These are phyloP conservation scores for Notarius quadriscutis DNA, from an alignment of 2,113 vertebrate species.

Conservation along the genomic window DNA sequence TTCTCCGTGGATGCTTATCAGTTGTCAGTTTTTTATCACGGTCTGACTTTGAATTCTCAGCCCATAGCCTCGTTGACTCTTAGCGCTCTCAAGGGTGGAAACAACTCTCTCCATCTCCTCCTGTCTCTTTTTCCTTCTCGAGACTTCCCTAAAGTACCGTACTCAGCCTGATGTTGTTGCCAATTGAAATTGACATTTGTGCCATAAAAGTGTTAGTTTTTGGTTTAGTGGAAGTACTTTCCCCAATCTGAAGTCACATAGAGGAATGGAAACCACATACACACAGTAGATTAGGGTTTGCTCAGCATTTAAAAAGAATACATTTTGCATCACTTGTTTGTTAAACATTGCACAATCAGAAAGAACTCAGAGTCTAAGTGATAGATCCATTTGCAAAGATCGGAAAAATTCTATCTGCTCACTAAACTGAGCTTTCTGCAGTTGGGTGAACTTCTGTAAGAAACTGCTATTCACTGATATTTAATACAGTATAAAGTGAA, in stretches of 20 bases:
- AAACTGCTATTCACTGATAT: background rate
- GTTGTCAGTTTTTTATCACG: constrained; percentile 21
- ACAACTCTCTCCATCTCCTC: constrained; percentile 7
- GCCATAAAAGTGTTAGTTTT: background rate
- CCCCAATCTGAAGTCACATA: background rate
- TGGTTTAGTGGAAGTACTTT: background rate
- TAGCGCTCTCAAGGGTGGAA: constrained; percentile 1
- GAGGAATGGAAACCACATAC: background rate
- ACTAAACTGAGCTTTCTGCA: background rate
- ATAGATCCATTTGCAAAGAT: background rate
- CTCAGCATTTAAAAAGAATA: background rate
- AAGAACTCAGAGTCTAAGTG: background rate
- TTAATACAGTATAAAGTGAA: background rate
- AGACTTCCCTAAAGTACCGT: constrained; percentile 7
- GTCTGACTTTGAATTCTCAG: constrained; percentile 21
- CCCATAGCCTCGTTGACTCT: background rate
- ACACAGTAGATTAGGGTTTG: no score
- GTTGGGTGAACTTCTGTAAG: background rate
- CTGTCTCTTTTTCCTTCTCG: background rate
- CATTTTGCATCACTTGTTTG: background rate
- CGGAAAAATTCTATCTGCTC: background rate
- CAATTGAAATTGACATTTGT: constrained; percentile 9
- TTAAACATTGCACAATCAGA: background rate
- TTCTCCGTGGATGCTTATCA: constrained; percentile 12
- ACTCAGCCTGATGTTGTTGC: constrained; percentile 3